Conservation (phyloP, 2,888 invertebrate species). For the Chirona hameri region DNA sequence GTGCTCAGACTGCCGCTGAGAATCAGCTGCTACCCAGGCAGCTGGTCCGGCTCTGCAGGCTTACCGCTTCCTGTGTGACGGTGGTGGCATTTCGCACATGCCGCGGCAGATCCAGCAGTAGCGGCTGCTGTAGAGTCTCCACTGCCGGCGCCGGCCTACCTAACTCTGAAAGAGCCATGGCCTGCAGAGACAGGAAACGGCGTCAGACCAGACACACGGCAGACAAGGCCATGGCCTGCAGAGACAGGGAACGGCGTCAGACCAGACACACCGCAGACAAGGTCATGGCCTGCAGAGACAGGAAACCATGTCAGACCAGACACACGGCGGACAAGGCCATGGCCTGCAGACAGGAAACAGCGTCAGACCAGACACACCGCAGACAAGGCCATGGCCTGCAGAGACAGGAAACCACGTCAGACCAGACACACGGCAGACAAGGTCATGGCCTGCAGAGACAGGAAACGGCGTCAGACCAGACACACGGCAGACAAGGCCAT, state of each 20-base stretch:
- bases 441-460: not conserved
- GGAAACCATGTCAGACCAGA: no score
- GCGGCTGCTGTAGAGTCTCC: not conserved
- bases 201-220: no score
- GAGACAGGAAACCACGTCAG: no score
- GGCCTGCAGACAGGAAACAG: not conserved
- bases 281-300: not conserved
- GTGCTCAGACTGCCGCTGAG: no score
- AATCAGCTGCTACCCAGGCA: no score
- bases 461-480: no score
- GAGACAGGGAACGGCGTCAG: no score
- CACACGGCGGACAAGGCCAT: not conserved
- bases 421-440: no score
- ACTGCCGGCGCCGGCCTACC: not conserved
- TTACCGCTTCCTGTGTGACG: not conserved
- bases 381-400: not conserved
- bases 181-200: not conserved
- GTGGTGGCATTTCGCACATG: not conserved
- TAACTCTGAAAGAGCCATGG: not conserved
- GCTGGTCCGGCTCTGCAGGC: not conserved
- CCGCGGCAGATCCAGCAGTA: not conserved
- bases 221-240: no score
- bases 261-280: no score
- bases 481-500: not conserved
- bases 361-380: no score